A percentile compares a stretch with the other conserved stretches of the same genome.
Conservation (phyloP, 2,797 vertebrate species). For the Bradypus variegatus region DNA sequence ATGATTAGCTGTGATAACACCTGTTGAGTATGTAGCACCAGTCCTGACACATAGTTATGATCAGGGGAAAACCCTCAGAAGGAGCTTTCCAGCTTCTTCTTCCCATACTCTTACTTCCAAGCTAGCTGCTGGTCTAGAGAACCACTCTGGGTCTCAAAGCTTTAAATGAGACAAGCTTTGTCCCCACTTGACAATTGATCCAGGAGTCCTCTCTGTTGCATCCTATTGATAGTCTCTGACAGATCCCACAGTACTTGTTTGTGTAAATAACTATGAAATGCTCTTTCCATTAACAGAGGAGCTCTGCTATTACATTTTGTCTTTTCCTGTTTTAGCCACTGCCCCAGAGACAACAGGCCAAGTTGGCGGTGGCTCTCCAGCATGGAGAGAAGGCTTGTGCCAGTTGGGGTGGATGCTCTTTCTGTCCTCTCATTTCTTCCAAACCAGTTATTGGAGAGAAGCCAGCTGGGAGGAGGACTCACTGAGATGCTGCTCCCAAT, state of each 20-base stretch:
- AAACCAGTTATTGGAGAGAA: too few relatives aligned
- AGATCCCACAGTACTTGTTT: conserved; percentile 41
- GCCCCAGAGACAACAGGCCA: not conserved
- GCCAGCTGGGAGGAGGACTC: not conserved
- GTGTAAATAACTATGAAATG: conserved; percentile 51
- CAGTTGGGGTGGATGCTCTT: too few relatives aligned
- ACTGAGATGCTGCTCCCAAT: too few relatives aligned
- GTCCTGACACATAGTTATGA: not conserved
- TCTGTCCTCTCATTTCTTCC: too few relatives aligned
- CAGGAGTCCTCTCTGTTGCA: conserved; percentile 6
- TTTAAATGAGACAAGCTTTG: conserved; percentile 33
- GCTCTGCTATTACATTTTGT: conserved; percentile 25
- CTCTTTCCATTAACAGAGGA: conserved; percentile 43
- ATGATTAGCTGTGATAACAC: not conserved
- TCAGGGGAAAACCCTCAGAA: not conserved
- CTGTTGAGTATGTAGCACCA: not conserved
- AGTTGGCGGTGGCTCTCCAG: not conserved
- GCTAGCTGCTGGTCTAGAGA: not conserved
- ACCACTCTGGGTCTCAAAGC: conserved; percentile 19
- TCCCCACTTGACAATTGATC: conserved; percentile 41
- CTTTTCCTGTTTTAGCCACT: conserved; percentile 22
- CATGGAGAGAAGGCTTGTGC: not conserved
- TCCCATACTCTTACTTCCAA: not conserved
- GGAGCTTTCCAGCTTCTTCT: not conserved
- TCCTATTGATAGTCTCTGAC: conserved; percentile 58